phyloP scores from a whole-genome alignment of 1,140 invertebrate species.

The Cydia fagiglandana region DNA sequence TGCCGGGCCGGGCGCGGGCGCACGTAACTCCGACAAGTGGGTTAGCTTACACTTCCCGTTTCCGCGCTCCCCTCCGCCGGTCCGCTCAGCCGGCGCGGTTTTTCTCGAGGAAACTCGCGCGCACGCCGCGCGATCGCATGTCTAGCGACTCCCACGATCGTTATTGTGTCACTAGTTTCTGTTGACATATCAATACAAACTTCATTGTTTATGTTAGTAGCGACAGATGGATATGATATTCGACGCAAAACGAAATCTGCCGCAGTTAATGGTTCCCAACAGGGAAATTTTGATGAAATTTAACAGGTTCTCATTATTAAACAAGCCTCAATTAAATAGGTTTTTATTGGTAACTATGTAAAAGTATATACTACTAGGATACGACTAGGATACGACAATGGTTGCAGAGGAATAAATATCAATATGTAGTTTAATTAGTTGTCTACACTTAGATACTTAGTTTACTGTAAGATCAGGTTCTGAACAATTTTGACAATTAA shows the following conservation, averaged over 20 bases:
- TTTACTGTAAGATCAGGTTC: too few relatives aligned
- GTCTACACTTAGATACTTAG: too few relatives aligned
- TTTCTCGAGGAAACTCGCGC: constrained; percentile 51
- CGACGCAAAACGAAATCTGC: not conserved
- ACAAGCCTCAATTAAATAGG: not conserved
- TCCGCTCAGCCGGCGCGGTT: constrained; percentile 39
- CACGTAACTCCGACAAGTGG: constrained; percentile 57
- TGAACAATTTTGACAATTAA: too few relatives aligned
- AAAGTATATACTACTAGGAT: too few relatives aligned
- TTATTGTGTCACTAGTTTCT: constrained; percentile 36
- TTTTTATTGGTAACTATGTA: not conserved
- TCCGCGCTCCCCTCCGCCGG: constrained; percentile 44
- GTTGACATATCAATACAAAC: constrained; percentile 26
- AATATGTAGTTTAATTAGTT: too few relatives aligned
- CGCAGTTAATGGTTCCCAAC: not conserved
- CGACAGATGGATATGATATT: not conserved
- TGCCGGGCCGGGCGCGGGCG: constrained; percentile 48
- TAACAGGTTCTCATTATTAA: not conserved
- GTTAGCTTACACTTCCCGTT: constrained; percentile 58
- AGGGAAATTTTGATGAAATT: not conserved
- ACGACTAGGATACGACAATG: too few relatives aligned
- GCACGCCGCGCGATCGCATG: constrained; percentile 33
- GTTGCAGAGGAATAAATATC: too few relatives aligned
- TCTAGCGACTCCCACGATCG: constrained; percentile 35
- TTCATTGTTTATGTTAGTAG: constrained; percentile 17